phyloP scores from a whole-genome alignment of 2,888 invertebrate genomes.

The Pecten maximus region DNA sequence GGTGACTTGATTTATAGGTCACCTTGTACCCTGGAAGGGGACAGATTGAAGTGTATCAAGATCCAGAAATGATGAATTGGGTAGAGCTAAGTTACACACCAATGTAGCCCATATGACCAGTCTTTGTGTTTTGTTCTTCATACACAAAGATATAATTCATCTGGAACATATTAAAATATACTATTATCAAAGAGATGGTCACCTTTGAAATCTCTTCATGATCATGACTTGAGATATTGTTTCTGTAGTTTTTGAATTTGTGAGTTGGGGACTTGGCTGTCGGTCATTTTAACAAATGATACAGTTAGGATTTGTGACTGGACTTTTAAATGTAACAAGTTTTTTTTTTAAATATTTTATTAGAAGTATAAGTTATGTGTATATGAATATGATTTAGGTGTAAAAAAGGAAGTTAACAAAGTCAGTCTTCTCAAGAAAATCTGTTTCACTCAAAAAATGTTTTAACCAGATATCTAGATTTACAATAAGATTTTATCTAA shows the following conservation, averaged over 20 bases:
- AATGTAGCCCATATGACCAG: background rate
- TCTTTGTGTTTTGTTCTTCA: background rate
- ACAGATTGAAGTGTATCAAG: background rate
- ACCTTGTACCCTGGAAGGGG: background rate
- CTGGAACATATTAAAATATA: background rate
- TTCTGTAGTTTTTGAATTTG: background rate
- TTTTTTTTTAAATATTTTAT: no score
- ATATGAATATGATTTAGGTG: no score
- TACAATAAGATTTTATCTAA: no score
- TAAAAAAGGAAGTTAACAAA: no score
- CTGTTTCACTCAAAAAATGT: no score
- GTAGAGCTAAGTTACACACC: background rate
- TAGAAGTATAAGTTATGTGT: no score
- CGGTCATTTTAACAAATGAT: background rate
- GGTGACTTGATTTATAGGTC: background rate
- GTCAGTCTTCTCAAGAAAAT: no score
- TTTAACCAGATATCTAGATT: no score
- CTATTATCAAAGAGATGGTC: background rate
- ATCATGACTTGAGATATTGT: background rate
- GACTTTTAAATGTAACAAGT: background rate
- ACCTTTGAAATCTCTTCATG: background rate
- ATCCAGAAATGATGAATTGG: constrained; percentile 8
- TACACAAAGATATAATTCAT: background rate
- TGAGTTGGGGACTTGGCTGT: background rate
- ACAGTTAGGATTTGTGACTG: background rate